Percentiles rank a stretch among this genome's conserved stretches.
These are phyloP conservation scores for Lucifuga dentata DNA, from an alignment of 2,113 vertebrate genomes.

Conservation along the genomic window DNA sequence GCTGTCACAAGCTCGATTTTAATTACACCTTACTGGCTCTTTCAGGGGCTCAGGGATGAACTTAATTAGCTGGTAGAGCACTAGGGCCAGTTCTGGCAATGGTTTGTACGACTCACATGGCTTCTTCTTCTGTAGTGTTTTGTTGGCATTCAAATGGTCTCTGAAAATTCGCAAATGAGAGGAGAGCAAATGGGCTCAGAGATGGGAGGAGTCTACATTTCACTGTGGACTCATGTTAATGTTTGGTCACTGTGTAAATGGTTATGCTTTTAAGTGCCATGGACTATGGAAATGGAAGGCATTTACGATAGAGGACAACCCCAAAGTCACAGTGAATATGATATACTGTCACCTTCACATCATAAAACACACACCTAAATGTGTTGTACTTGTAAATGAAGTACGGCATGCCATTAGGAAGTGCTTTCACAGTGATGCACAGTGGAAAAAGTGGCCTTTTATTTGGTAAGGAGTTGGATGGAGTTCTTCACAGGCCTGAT, in stretches of 20 bases:
- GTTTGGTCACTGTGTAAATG: constrained; percentile 42
- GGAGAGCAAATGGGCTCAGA: constrained; percentile 23
- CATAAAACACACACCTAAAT: constrained; percentile 1
- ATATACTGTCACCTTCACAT: constrained; percentile 13
- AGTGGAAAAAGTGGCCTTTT: not conserved
- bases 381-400: constrained; percentile 11
- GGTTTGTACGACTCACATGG: constrained; percentile 71
- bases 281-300: constrained; percentile 14
- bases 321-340: constrained; percentile 15
- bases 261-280: constrained; percentile 28
- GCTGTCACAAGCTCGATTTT: constrained; percentile 93
- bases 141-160: constrained; percentile 71
- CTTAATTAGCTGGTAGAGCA: constrained; percentile 90
- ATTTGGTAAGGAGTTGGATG: constrained; percentile 1
- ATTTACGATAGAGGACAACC: constrained; percentile 16
- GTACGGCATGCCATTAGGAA: not conserved
- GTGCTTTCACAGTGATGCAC: constrained; percentile 1
- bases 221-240: constrained; percentile 35
- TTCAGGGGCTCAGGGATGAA: constrained; percentile 85
- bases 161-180: constrained; percentile 59
- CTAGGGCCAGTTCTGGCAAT: constrained; percentile 50
- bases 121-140: constrained; percentile 64
- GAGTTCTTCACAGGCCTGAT: not conserved
- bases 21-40: constrained; percentile 92
- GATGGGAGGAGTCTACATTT: constrained; percentile 27